Evolutionary conservation across 1,140 invertebrate genomes (phyloP).

Genomic region (Drosophila cardini): DNA sequence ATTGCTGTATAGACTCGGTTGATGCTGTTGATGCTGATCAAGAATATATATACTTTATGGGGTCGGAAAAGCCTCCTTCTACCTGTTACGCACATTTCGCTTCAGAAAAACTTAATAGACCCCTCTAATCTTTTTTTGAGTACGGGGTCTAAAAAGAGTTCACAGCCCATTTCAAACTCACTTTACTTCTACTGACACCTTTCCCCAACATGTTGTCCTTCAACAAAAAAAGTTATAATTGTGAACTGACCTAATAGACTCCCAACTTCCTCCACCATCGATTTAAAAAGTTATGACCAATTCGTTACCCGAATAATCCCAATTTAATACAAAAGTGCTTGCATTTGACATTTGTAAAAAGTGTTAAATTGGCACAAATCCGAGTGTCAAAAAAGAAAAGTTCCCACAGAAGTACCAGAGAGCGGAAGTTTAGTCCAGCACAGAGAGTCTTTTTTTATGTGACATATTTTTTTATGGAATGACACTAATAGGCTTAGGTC

Average conservation of each 20-base stretch:
- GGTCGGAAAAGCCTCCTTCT: too few species aligned
- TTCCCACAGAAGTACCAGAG: background rate
- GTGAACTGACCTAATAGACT: background rate
- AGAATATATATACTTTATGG: too few species aligned
- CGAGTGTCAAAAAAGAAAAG: background rate
- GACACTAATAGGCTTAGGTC: slow-evolving; percentile 67
- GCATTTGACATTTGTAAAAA: slow-evolving; percentile 62
- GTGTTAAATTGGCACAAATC: slow-evolving; percentile 8
- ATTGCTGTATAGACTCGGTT: too few species aligned
- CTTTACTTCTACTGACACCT: too few species aligned
- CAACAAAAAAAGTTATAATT: background rate
- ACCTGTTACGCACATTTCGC: too few species aligned
- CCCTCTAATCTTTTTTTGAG: too few species aligned
- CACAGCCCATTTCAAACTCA: too few species aligned
- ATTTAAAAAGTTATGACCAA: background rate
- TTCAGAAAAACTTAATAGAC: too few species aligned
- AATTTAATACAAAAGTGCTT: slow-evolving; percentile 32
- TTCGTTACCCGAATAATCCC: slow-evolving; percentile 66
- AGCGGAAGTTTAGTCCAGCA: background rate
- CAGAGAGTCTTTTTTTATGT: background rate
- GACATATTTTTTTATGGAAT: slow-evolving; percentile 55
- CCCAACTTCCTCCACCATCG: background rate
- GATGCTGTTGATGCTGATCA: too few species aligned
- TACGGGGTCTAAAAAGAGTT: too few species aligned
- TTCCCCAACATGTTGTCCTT: too few species aligned